Conservation (phyloP, 2,797 vertebrate genomes). For the Melanotaenia maccullochi region DNA sequence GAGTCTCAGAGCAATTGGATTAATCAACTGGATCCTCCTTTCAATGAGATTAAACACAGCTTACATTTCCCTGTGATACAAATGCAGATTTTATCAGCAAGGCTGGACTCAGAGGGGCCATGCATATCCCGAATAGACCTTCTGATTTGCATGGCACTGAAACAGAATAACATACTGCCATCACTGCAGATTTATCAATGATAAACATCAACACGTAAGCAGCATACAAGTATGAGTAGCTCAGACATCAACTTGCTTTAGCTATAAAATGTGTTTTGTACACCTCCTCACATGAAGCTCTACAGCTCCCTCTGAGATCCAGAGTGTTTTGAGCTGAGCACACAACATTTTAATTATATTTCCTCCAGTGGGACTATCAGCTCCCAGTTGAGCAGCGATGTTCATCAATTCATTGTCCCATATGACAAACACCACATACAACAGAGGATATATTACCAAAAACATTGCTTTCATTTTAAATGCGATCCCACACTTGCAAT, state of each 20-base stretch:
- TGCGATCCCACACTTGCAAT: conserved; percentile 19
- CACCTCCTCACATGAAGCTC: conserved; percentile 6
- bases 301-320: conserved; percentile 48
- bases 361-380: conserved; percentile 61
- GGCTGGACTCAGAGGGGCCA: conserved; percentile 8
- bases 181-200: neutral
- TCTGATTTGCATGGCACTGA: conserved; percentile 15
- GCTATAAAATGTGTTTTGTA: neutral
- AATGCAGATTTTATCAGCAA: conserved; percentile 22
- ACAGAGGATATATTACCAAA: conserved; percentile 41
- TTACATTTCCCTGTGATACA: conserved; percentile 50
- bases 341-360: conserved; percentile 82
- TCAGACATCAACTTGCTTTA: conserved; percentile 4
- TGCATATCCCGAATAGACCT: conserved; percentile 11
- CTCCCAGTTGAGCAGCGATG: conserved; percentile 63
- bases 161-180: neutral
- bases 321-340: conserved; percentile 68
- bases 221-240: neutral
- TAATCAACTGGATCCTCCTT: conserved; percentile 74
- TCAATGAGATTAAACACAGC: conserved; percentile 73
- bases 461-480: conserved; percentile 49
- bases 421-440: conserved; percentile 60
- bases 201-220: neutral
- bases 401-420: conserved; percentile 66
- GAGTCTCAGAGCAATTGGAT: conserved; percentile 74